These are phyloP conservation scores for Enteromius afrohamiltoni DNA, from an alignment of 2,797 vertebrate genomes.

Conservation along the genomic window DNA sequence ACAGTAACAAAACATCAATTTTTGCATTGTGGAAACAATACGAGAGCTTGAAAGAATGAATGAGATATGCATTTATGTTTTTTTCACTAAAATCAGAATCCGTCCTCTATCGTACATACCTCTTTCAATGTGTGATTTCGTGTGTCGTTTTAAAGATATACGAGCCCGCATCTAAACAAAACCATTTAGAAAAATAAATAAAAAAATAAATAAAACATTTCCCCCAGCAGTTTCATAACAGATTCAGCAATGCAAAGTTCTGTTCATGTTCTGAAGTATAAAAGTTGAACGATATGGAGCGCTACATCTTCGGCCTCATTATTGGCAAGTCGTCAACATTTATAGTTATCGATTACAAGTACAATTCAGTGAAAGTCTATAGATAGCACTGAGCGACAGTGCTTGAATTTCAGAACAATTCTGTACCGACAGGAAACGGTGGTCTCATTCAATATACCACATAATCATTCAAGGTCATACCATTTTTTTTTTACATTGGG, in stretches of 20 bases:
- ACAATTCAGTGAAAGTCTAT: conserved; percentile 25
- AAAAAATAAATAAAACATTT: conserved; percentile 36
- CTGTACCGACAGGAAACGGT: conserved; percentile 32
- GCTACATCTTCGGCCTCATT: conserved; percentile 37
- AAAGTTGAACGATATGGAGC: conserved; percentile 32
- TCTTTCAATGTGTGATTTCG: background rate
- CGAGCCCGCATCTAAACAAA: background rate
- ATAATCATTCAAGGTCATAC: conserved; percentile 30
- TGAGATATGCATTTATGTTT: background rate
- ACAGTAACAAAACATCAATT: conserved; percentile 9
- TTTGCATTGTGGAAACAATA: conserved; percentile 9
- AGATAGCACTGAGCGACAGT: conserved; percentile 4
- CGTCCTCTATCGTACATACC: background rate
- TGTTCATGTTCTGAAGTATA: conserved; percentile 30
- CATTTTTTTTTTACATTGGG: conserved; percentile 17
- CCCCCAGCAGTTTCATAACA: conserved; percentile 28
- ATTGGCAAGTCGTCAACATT: conserved; percentile 23
- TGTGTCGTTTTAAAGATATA: background rate
- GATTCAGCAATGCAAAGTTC: background rate
- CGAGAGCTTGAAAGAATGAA: background rate
- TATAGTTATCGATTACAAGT: conserved; percentile 32
- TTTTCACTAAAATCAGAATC: background rate
- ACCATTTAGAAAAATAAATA: conserved; percentile 29
- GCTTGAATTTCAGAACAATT: conserved; percentile 11
- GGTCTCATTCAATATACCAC: conserved; percentile 30